Base-by-base conservation (phyloP, 1,140 invertebrate genomes). In the Pomacea maculata region DNA sequence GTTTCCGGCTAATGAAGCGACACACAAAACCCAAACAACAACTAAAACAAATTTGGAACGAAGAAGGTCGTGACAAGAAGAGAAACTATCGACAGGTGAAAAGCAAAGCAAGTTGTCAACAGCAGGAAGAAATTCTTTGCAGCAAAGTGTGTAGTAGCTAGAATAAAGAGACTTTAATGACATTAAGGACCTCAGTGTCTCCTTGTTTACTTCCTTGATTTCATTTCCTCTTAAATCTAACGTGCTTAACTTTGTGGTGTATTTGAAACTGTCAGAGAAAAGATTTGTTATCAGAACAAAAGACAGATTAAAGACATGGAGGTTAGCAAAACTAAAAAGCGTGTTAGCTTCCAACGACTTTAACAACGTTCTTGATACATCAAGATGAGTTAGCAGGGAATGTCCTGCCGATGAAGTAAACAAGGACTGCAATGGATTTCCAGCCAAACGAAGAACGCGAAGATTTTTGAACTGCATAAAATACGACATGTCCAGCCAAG, bases 121-220 rank as follows among this genome's bases (percentile, higher is more conserved):
- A 15, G 55, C 8, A 21, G 82, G 82, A 79, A 79, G 82, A 14
- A 80, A 34, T 29, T 52, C 52, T 64, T 55, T 34, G 70, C 85
- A 86, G 57, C 85, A 86, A 55, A 86, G 64, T 10, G 67, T 70
- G 55, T 76, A 85, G 0, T 61, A 64, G 68, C 83, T 84, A 17
- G 79, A 67, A 21, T 75, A 57, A 1, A 85, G 73, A n/a, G 19
- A 2, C 45, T 71, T 52, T 25, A 85, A 70, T 12, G 52, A 54
- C 14, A 8, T 17, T 8, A 82, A 29, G 14, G 54, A 25, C 54
- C 12, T 57, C 63, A 85, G 80, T n/a, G 80, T 61, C 34, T 79
- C 68, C 10, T 19, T 12, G 6, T 67, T 29, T 75, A 83, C 76
- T 61, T 74, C 34, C 75, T 61, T 45, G 25, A 85, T 54, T 21